Base-by-base conservation (phyloP, 2,888 invertebrate species). In the Brachycybe producta region DNA sequence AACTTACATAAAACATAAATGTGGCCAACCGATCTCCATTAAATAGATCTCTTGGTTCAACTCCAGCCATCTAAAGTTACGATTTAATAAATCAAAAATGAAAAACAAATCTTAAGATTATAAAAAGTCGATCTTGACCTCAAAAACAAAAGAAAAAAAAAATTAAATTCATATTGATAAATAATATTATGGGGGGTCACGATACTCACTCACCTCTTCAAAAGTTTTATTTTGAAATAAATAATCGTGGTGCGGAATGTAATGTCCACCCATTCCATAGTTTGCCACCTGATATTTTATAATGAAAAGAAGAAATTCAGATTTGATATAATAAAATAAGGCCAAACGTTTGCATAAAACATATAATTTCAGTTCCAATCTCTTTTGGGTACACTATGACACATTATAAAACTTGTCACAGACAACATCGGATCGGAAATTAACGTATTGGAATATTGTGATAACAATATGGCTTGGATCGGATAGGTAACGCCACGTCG, bases 251-350 rank as follows among this genome's bases (percentile, higher is more conserved):
- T 71, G 70, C 13, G 69, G 69, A 53, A 67, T 66, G 59, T 70
- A 71, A 54, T 70, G 69, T 15, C 71, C 71, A 35, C 70, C 70
- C 23, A 71, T 61, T 5, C 70, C 70, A 61, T 71, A 71, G 54
- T 68, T 68, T 7, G 65, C 65, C 40, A 70, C 63, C 63, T 70
- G 27, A 36, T 23, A 38, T 38, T n/a, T 43, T 4, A 5, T n/a
- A 43, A 24, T 30, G n/a, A 30, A 11, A 11, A 30, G 8, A 30
- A 30, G n/a, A 30, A 30, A 11, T 30, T 11, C 32, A 11, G 8
- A 11, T 11, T 11, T 11, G 32, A 30, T 11, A 30, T n/a, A n/a
- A n/a, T n/a, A n/a, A n/a, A n/a, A n/a, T n/a, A n/a, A n/a, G n/a
- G n/a, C n/a, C n/a, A n/a, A n/a, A n/a, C n/a, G n/a, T n/a, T n/a